Evolutionary conservation across 2,797 vertebrate genomes (phyloP).

Genomic region (Intellagama lesueurii): DNA sequence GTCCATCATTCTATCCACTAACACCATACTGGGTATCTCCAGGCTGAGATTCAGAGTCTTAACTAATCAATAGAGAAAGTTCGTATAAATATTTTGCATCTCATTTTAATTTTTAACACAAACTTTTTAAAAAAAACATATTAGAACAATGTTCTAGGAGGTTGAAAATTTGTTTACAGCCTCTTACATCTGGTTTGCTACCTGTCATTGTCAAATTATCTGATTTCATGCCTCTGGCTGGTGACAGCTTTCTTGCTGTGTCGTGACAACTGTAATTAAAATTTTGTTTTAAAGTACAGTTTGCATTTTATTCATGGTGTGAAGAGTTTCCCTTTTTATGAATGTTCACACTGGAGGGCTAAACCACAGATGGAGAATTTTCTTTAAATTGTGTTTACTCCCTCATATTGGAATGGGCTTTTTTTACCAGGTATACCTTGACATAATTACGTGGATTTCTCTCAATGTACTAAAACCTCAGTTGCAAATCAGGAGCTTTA

Average conservation of each 20-base stretch:
- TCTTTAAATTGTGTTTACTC: background rate
- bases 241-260: slow-evolving; percentile 49
- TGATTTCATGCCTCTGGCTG: slow-evolving; percentile 33
- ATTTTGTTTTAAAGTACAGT: slow-evolving; percentile 41
- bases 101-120: slow-evolving; percentile 18
- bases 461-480: background rate
- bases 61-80: slow-evolving; percentile 42
- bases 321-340: slow-evolving; percentile 18
- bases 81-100: slow-evolving; percentile 53
- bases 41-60: background rate
- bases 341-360: slow-evolving; percentile 1
- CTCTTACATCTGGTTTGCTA: slow-evolving; percentile 42
- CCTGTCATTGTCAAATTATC: slow-evolving; percentile 39
- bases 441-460: slow-evolving; percentile 17
- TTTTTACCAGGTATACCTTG: background rate
- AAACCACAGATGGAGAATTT: slow-evolving; percentile 22
- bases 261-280: slow-evolving; percentile 65
- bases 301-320: slow-evolving; percentile 43
- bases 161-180: slow-evolving; percentile 59
- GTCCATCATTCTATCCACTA: background rate
- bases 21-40: slow-evolving; percentile 26
- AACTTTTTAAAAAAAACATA: slow-evolving; percentile 26
- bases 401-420: slow-evolving; percentile 6
- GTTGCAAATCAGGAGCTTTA: background rate
- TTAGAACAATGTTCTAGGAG: slow-evolving; percentile 41